Evolutionary conservation across 2,888 invertebrate genomes (phyloP), one percentile per base, ranked within the genome.

Genomic region (Meliscaeva auricollis): DNA sequence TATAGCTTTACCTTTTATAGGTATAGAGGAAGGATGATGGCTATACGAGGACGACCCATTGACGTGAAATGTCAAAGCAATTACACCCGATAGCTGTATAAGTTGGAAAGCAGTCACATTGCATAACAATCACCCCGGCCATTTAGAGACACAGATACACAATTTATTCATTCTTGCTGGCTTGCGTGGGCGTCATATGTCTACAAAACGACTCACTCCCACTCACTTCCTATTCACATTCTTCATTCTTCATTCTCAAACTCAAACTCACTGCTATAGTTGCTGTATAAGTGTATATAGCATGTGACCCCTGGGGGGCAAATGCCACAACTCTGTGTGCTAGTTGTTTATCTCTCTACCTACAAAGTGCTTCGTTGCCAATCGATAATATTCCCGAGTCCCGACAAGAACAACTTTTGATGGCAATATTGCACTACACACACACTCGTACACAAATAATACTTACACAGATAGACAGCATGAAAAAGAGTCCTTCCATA

Each of bases 21-120:
- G n/a, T n/a, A n/a, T n/a, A n/a, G n/a, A 4, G 26, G 30, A 32
- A 30, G 32, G 54, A 54, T 50, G 15, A 15, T 15, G 15, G 30
- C 30, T 22, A 50, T 13, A 62, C 30, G 44, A 50, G 15, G 50
- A 62, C 72, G 62, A 76, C 52, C 56, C 76, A 77, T 68, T 85
- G 85, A 81, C 85, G 85, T 76, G 68, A 76, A 81, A 81, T 85
- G 85, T 81, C 85, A 85, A 69, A 85, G 76, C 85, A 85, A 85
- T 85, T 85, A 80, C 69, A 76, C 56, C 54, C 76, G 68, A 58
- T 58, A 58, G 58, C 38, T 58, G 72, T 76, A 38, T 38, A 38
- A 68, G 70, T 69, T 22, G 15, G 72, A 80, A 64, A 72, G 13
- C 85, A 74, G 85, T 77, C 81, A 74, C 72, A 77, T 85, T 85